These are phyloP conservation scores for Cataglyphis cursor DNA, from an alignment of 2,888 invertebrate species.

Conservation along the genomic window DNA sequence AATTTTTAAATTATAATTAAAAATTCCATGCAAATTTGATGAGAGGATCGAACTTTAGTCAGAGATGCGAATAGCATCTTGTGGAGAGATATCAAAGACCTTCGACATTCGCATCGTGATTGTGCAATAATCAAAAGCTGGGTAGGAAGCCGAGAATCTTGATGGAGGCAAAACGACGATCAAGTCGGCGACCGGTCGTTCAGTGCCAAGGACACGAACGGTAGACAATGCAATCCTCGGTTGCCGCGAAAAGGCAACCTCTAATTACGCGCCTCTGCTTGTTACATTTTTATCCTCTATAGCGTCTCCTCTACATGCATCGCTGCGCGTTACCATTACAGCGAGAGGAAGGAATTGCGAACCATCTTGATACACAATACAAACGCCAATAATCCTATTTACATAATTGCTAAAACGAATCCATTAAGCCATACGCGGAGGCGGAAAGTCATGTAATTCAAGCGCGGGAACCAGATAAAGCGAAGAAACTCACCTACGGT, in stretches of 20 bases:
- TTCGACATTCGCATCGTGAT: conserved; percentile 14
- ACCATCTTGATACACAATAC: conserved; percentile 42
- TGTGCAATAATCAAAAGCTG: conserved; percentile 47
- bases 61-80: not conserved
- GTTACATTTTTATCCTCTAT: conserved; percentile 70
- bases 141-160: conserved; percentile 55
- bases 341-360: conserved; percentile 50
- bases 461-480: not conserved
- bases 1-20: not conserved
- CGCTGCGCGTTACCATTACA: conserved; percentile 41
- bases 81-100: not conserved
- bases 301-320: conserved; percentile 51
- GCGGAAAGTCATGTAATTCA: conserved; percentile 28
- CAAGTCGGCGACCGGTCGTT: conserved; percentile 82
- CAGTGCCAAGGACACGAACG: conserved; percentile 82
- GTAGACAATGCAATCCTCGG: conserved; percentile 72
- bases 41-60: not conserved
- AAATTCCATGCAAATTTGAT: not conserved
- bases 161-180: conserved; percentile 63
- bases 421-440: not conserved
- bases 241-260: conserved; percentile 65
- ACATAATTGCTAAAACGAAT: conserved; percentile 27
- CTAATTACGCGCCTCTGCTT: conserved; percentile 67
- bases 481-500: not conserved
- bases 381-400: conserved; percentile 32